Conservation (phyloP, 2,888 invertebrate species). For the Neoitamus cyanurus region DNA sequence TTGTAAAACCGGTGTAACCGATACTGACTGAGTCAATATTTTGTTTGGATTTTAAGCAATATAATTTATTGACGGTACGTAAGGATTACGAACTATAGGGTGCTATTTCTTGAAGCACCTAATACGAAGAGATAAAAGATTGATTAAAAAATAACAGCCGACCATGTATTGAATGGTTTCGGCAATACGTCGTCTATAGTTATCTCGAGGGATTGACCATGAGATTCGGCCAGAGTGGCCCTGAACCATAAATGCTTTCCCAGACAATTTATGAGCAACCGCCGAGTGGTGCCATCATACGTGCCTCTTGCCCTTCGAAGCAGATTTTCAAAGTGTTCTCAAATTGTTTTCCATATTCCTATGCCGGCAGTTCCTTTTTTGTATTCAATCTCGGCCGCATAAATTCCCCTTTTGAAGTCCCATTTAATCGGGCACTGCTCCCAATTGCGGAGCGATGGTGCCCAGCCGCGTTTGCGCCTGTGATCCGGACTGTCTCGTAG, state of each 20-base stretch:
- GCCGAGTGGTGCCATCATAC: background rate
- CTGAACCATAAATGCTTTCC: background rate
- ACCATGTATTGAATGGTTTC: background rate
- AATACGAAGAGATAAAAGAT: background rate
- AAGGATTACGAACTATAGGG: background rate
- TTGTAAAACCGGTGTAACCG: too few species aligned
- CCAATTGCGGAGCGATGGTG: background rate
- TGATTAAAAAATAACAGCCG: background rate
- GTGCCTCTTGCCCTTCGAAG: background rate
- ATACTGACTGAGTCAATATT: too few species aligned
- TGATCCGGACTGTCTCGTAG: constrained; percentile 4
- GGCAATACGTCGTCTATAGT: background rate
- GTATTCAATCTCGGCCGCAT: background rate
- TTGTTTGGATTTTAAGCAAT: too few species aligned
- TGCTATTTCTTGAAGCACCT: background rate
- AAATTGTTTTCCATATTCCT: background rate
- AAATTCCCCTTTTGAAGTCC: constrained; percentile 1
- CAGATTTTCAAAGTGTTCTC: constrained; percentile 3
- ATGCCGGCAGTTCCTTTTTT: background rate
- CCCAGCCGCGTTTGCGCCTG: background rate
- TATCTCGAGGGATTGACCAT: background rate
- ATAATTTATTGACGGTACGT: too few species aligned
- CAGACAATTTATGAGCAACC: background rate
- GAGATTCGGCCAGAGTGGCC: background rate
- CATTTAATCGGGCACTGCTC: background rate